Percentiles rank a stretch among this genome's conserved stretches.
Conservation (phyloP, 1,140 invertebrate species). For the Habropoda laboriosa region DNA sequence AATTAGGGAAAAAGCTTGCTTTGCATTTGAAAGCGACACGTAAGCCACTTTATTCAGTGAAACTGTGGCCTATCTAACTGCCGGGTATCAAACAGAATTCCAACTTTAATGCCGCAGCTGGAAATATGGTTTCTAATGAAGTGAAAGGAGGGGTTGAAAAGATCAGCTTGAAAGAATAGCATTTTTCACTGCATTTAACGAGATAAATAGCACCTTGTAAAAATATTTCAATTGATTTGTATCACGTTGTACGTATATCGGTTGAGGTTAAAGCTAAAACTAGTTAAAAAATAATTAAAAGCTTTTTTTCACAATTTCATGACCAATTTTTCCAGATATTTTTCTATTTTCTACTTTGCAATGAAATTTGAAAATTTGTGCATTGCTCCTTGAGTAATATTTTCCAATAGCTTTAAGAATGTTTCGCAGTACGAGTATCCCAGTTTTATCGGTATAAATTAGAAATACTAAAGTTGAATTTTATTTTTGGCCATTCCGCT, state of each 20-base stretch:
- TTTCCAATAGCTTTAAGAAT: neutral
- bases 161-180: neutral
- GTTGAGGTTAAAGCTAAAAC: no score
- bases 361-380: no score
- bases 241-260: no score
- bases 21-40: constrained; percentile 25
- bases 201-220: no score
- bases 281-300: no score
- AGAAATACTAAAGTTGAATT: neutral
- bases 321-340: no score
- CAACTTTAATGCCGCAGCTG: neutral
- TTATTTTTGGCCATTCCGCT: neutral
- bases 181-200: no score
- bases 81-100: neutral
- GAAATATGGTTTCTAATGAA: neutral
- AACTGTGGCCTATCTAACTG: neutral
- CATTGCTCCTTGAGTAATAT: neutral
- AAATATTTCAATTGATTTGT: no score
- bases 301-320: no score
- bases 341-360: neutral
- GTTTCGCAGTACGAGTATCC: no score
- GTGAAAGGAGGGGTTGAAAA: neutral
- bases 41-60: neutral
- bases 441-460: no score
- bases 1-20: constrained; percentile 1